Conservation (phyloP, 2,113 vertebrate species). For the Bettongia penicillata region DNA sequence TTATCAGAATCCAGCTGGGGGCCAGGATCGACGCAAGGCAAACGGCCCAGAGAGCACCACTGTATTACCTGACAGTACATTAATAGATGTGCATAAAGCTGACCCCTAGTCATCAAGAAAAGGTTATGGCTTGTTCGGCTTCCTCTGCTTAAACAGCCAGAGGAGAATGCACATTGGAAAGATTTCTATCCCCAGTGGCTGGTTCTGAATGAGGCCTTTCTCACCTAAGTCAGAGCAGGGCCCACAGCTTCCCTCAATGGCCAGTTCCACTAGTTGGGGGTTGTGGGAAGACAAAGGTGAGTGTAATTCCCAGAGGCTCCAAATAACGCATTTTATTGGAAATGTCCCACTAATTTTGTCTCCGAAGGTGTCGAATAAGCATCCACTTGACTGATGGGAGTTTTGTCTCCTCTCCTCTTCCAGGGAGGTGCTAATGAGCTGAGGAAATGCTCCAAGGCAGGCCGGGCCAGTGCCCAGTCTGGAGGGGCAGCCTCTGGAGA, state of each 20-base stretch:
- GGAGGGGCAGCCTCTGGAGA: constrained; percentile 70
- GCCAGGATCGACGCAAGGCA: background rate
- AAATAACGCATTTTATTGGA: constrained; percentile 66
- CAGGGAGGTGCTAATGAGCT: constrained; percentile 67
- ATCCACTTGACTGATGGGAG: constrained; percentile 33
- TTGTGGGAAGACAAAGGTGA: constrained; percentile 47
- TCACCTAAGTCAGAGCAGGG: background rate
- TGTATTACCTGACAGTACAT: background rate
- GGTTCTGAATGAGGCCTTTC: background rate
- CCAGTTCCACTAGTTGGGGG: constrained; percentile 30
- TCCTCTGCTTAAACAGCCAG: background rate
- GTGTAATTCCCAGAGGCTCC: constrained; percentile 57
- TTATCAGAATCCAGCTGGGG: background rate
- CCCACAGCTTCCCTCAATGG: background rate
- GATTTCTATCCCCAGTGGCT: background rate
- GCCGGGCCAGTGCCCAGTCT: constrained; percentile 57
- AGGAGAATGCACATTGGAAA: background rate
- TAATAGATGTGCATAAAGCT: background rate
- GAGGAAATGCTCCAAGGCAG: constrained; percentile 66
- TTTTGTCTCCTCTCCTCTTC: background rate
- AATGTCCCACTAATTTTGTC: constrained; percentile 56
- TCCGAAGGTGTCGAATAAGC: background rate
- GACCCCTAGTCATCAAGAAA: background rate
- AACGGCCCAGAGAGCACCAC: background rate
- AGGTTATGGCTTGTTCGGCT: background rate